Evolutionary conservation across 2,797 vertebrate genomes (phyloP), one percentile per base, ranked within the genome.

Genomic region (Zenarchopterus dispar): DNA sequence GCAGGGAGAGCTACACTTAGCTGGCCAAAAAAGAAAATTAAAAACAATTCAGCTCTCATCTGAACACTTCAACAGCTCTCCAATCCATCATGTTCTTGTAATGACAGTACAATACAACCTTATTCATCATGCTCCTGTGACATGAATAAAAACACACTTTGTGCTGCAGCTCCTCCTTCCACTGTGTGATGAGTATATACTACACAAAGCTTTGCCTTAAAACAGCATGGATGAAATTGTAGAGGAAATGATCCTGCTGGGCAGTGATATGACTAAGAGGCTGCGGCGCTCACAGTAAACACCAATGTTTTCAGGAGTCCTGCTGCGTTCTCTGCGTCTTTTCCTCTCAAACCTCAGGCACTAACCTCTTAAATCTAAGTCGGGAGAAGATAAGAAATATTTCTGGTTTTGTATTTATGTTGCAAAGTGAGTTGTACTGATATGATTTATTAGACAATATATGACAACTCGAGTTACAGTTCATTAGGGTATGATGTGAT

Each of bases 241-340:
- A 22, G 53, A 66, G 62, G 59, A 75, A 84, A 81, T 72, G 66
- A 82, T 72, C 67, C 70, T 73, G 77, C 70, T 45, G 74, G 72
- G 77, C 24, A 36, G 46, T 46, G 58, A 77, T 80, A 75, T 67
- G 80, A 87, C 64, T 50, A 52, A 72, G 73, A 79, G 54, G 56
- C 65, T 42, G 54, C 61, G 72, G 21, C 1, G 13, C 65, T 79
- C 66, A 44, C 49, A 47, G 68, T 67, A 73, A 88, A 85, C 73
- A 82, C 59, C 47, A 70, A 62, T 62, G 73, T 58, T 39, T 52
- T 18, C 49, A 71, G 68, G 76, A 58, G 54, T 56, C 80, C 76
- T 64, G 73, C 85, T 79, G 81, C 39, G 84, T 49, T 18, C 61
- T 75, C 42, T 21, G 21, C 17, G 18, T 41, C 18, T 21, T 1